phyloP scores from a whole-genome alignment of 2,113 vertebrate species.

The Heteronetta atricapilla region DNA sequence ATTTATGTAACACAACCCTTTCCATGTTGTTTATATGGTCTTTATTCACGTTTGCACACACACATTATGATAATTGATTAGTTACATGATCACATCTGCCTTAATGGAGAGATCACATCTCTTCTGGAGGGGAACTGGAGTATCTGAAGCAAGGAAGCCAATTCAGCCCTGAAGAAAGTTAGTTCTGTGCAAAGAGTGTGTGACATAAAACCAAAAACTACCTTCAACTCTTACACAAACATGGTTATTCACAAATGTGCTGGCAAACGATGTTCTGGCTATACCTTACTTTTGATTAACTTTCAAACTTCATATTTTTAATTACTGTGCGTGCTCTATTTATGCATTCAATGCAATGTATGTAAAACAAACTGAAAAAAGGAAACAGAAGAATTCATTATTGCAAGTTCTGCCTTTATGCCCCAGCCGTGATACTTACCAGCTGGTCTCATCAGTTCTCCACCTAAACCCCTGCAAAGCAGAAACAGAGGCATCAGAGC shows the following conservation, averaged over 20 bases:
- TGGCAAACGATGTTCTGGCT: background rate
- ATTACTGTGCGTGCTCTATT: background rate
- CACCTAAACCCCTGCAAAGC: conserved; percentile 89
- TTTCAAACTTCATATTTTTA: background rate
- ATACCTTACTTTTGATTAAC: background rate
- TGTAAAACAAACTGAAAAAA: background rate
- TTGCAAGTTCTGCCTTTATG: background rate
- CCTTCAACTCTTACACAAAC: background rate
- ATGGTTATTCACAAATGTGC: background rate
- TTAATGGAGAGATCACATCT: background rate
- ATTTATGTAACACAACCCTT: background rate
- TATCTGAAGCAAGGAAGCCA: background rate
- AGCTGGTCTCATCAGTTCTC: conserved; percentile 92
- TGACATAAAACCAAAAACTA: background rate
- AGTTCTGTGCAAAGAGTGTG: background rate
- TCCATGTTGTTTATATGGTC: background rate
- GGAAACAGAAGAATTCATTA: background rate
- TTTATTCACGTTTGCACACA: background rate
- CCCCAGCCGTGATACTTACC: conserved; percentile 72
- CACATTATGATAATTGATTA: fast-evolving
- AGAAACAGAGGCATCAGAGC: conserved; percentile 16
- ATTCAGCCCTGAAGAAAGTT: background rate
- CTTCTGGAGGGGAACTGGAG: background rate
- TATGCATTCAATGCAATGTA: background rate
- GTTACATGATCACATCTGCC: background rate